Percentiles rank a stretch among this genome's conserved stretches.
These are phyloP conservation scores for Pedicia rivosa DNA, from an alignment of 2,888 invertebrate species.

Conservation along the genomic window DNA sequence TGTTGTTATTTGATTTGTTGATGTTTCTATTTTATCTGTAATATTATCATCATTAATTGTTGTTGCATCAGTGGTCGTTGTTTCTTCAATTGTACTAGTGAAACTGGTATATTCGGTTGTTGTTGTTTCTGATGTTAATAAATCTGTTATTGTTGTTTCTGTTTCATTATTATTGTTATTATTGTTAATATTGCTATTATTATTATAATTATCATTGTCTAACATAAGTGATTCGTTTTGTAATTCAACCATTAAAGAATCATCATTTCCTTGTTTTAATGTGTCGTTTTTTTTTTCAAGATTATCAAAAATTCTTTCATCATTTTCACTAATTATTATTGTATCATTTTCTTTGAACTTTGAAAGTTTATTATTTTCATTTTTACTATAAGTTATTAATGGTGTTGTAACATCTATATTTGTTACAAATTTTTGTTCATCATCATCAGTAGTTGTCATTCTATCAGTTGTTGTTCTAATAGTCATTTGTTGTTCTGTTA, in stretches of 20 bases:
- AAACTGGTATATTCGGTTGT: not conserved
- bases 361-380: constrained; percentile 1
- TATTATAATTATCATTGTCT: not conserved
- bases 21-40: constrained; percentile 1
- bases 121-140: not conserved
- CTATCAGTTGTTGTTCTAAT: not conserved
- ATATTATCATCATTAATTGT: not conserved
- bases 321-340: not conserved
- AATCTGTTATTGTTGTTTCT: not conserved
- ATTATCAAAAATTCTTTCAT: not conserved
- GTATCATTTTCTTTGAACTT: not conserved
- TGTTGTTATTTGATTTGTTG: not conserved
- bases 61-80: not conserved
- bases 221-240: constrained; percentile 6
- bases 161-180: not conserved
- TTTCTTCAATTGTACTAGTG: no score
- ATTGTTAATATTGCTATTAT: not conserved
- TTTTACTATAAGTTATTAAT: not conserved
- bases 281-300: not conserved
- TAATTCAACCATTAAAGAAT: constrained; percentile 2
- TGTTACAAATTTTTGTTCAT: not conserved
- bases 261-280: constrained; percentile 6
- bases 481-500: not conserved
- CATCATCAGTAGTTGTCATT: not conserved
- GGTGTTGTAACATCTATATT: not conserved